Evolutionary conservation across 1,140 invertebrate genomes (phyloP).

Genomic region (Megalopta genalis): DNA sequence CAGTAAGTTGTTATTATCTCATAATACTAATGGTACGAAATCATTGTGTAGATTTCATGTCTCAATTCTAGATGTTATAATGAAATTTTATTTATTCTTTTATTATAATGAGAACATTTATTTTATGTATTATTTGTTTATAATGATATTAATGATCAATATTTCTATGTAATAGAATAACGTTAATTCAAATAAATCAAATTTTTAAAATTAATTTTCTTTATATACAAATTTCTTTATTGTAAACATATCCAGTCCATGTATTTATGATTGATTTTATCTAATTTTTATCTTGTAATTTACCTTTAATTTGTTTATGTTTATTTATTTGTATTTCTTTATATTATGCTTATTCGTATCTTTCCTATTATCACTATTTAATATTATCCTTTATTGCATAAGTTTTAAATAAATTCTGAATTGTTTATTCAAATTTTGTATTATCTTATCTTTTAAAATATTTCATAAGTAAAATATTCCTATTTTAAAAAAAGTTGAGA

Average conservation of each 20-base stretch:
- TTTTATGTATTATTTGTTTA: not conserved
- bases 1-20: not conserved
- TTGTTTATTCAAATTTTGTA: not conserved
- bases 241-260: too few relatives aligned
- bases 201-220: conserved; percentile 18
- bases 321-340: not conserved
- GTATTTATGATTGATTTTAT: too few relatives aligned
- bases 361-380: not conserved
- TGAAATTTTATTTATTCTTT: not conserved
- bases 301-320: too few relatives aligned
- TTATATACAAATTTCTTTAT: not conserved
- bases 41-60: not conserved
- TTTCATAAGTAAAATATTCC: not conserved
- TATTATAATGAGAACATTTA: conserved; percentile 1
- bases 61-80: not conserved
- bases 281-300: too few relatives aligned
- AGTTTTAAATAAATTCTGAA: not conserved
- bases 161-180: conserved; percentile 14
- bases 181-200: conserved; percentile 19
- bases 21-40: not conserved
- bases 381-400: not conserved
- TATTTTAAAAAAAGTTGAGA: not conserved
- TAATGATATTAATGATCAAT: not conserved
- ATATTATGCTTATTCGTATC: not conserved
- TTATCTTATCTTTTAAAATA: too few relatives aligned